These are phyloP conservation scores for Mormyrus proboscirostris DNA, from an alignment of 2,797 vertebrate genomes.

Conservation along the genomic window DNA sequence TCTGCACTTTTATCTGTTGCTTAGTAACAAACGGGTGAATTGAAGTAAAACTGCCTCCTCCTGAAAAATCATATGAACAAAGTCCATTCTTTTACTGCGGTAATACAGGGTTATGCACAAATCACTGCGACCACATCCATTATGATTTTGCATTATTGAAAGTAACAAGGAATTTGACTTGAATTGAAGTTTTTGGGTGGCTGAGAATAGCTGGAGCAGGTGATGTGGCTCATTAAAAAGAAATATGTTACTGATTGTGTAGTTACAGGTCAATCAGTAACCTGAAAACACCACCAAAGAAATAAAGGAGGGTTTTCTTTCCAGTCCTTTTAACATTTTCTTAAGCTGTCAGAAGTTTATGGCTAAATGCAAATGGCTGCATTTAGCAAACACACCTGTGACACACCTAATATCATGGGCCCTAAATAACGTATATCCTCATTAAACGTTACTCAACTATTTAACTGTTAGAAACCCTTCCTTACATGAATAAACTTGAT, in stretches of 20 bases:
- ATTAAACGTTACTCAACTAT: background rate
- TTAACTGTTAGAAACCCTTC: background rate
- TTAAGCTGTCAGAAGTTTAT: background rate
- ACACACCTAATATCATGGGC: background rate
- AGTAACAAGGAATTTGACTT: background rate
- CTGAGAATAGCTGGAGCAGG: background rate
- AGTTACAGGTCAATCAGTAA: conserved; percentile 28
- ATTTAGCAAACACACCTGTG: background rate
- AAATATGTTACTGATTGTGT: conserved; percentile 24
- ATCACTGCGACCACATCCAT: background rate
- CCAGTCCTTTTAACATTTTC: background rate
- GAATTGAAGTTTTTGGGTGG: background rate
- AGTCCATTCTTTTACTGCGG: background rate
- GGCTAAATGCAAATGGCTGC: background rate
- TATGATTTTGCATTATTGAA: background rate
- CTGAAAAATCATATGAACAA: background rate
- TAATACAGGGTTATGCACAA: background rate
- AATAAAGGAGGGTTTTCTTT: background rate
- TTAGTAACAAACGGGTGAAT: background rate
- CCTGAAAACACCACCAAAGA: background rate
- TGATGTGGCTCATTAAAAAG: background rate
- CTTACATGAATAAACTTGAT: background rate
- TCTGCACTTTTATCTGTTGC: background rate
- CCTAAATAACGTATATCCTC: background rate
- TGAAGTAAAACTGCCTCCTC: background rate